Evolutionary conservation across 2,888 invertebrate genomes (phyloP).

Genomic region (Limnephilus auricula): DNA sequence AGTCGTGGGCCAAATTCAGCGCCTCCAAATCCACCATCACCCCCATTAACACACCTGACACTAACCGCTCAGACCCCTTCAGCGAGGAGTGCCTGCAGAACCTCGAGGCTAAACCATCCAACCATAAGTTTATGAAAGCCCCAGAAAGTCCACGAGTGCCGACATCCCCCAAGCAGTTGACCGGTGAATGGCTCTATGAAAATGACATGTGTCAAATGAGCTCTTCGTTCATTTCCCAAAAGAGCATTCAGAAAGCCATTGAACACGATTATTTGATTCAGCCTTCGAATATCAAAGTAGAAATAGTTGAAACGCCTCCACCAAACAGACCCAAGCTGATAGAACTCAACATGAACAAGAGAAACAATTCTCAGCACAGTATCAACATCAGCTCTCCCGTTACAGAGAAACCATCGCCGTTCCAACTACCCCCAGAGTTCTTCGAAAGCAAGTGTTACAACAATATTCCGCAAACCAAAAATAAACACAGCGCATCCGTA

Average conservation of each 20-base stretch:
- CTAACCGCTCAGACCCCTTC: conserved; percentile 72
- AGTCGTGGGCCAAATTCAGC: conserved; percentile 65
- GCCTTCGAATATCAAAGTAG: conserved; percentile 81
- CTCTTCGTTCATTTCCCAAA: conserved; percentile 68
- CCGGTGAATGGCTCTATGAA: conserved; percentile 75
- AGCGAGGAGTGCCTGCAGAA: conserved; percentile 76
- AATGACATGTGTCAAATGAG: conserved; percentile 70
- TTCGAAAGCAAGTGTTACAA: conserved; percentile 59
- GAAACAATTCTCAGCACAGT: neutral
- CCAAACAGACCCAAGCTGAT: conserved; percentile 72
- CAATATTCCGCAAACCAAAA: conserved; percentile 40
- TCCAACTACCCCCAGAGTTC: conserved; percentile 55
- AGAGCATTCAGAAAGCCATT: conserved; percentile 75
- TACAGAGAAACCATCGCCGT: conserved; percentile 47
- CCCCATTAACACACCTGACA: conserved; percentile 68
- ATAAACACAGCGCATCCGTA: conserved; percentile 52
- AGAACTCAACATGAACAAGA: conserved; percentile 59
- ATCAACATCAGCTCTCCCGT: conserved; percentile 43
- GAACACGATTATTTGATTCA: conserved; percentile 80
- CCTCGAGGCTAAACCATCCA: conserved; percentile 71
- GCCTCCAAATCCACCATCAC: conserved; percentile 61
- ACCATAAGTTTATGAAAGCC: conserved; percentile 55
- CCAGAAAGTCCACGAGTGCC: conserved; percentile 53
- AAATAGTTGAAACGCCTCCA: conserved; percentile 61
- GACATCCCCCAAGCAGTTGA: conserved; percentile 45